phyloP scores from a whole-genome alignment of 2,888 invertebrate species.

The Allolobophora icterica region DNA sequence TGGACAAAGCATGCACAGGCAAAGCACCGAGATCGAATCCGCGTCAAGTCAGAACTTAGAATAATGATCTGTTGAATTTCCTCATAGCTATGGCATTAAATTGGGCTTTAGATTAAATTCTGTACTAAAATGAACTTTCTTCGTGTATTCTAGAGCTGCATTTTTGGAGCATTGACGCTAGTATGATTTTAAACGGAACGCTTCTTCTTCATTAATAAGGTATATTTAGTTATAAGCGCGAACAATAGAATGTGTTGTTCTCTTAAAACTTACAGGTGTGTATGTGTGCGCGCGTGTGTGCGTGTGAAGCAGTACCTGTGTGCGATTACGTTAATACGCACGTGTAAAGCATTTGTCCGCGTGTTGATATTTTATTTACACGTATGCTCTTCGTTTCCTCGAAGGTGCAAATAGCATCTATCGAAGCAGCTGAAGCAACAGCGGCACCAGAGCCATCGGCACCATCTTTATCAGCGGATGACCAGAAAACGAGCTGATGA shows the following conservation, averaged over 20 bases:
- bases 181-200: too few species aligned
- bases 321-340: not conserved
- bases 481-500: not conserved
- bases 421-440: not conserved
- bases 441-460: not conserved
- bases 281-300: not conserved
- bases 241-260: not conserved
- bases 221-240: not conserved
- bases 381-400: not conserved
- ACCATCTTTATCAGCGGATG: slow-evolving; percentile 26
- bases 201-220: too few species aligned
- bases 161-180: too few species aligned
- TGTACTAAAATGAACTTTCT: not conserved
- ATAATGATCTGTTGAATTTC: not conserved
- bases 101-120: not conserved
- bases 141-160: not conserved
- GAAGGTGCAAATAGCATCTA: not conserved
- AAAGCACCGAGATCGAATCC: too few species aligned
- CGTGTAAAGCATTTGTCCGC: not conserved
- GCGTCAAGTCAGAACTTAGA: not conserved
- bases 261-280: not conserved
- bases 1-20: too few species aligned
- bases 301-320: not conserved
- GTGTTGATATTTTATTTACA: not conserved
- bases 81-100: not conserved